Percentiles rank a stretch among this genome's conserved stretches.
These are phyloP conservation scores for Denticeps clupeoides DNA, from an alignment of 2,797 vertebrate genomes.

Conservation along the genomic window DNA sequence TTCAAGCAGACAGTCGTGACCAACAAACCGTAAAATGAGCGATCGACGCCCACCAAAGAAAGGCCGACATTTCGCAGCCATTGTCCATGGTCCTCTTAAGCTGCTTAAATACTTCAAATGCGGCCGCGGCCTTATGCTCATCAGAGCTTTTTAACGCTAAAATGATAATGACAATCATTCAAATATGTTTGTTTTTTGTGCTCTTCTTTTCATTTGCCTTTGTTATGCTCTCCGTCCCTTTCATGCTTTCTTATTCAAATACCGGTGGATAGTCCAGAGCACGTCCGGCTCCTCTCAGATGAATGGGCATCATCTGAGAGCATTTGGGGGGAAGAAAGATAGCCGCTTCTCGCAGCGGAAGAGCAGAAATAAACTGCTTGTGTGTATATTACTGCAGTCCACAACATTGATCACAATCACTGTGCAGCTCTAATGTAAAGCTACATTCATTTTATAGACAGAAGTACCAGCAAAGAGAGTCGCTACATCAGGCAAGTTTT, in stretches of 20 bases:
- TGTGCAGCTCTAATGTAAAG: too few relatives aligned
- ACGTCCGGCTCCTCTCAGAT: slow-evolving; percentile 12
- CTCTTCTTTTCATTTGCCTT: slow-evolving; percentile 6
- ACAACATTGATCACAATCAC: too few relatives aligned
- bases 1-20: slow-evolving; percentile 14
- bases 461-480: too few relatives aligned
- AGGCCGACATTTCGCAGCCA: slow-evolving; percentile 20
- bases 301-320: slow-evolving; percentile 14
- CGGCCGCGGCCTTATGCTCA: slow-evolving; percentile 22
- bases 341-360: neutral
- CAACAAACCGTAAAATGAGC: slow-evolving; percentile 29
- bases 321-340: slow-evolving; percentile 7
- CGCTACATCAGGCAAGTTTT: too few relatives aligned
- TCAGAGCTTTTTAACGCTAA: slow-evolving; percentile 18
- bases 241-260: slow-evolving; percentile 7
- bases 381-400: too few relatives aligned
- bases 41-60: slow-evolving; percentile 24
- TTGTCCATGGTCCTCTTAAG: slow-evolving; percentile 23
- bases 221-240: neutral
- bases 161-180: slow-evolving; percentile 29
- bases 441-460: too few relatives aligned
- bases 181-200: slow-evolving; percentile 21
- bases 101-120: slow-evolving; percentile 30
- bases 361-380: slow-evolving; percentile 3
- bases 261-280: slow-evolving; percentile 13